Evolutionary conservation across 2,888 invertebrate genomes (phyloP).

Genomic region (Timandra comae): DNA sequence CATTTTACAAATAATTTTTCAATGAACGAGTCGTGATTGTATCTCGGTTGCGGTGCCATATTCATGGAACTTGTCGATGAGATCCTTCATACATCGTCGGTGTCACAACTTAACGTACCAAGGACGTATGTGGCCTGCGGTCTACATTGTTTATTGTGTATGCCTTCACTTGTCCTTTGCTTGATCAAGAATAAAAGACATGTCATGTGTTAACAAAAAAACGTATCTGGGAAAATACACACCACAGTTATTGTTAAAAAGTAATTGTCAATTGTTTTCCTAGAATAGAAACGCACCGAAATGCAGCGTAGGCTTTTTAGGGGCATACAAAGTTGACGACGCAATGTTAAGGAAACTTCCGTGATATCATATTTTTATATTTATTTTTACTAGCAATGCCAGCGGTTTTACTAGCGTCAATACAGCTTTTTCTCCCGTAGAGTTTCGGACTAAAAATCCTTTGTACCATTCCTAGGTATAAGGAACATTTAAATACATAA

Average conservation of each 20-base stretch:
- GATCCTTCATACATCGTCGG: constrained; percentile 19
- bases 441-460: too few relatives aligned
- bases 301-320: constrained; percentile 19
- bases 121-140: constrained; percentile 40
- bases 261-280: constrained; percentile 43
- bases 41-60: constrained; percentile 13
- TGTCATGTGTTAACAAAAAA: constrained; percentile 32
- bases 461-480: too few relatives aligned
- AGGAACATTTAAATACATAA: too few relatives aligned
- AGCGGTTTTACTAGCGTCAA: too few relatives aligned
- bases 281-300: constrained; percentile 14
- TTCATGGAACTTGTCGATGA: constrained; percentile 17
- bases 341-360: too few relatives aligned
- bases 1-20: constrained; percentile 16
- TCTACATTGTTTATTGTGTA: constrained; percentile 57
- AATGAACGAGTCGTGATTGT: constrained; percentile 16
- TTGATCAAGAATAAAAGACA: constrained; percentile 42
- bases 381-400: too few relatives aligned
- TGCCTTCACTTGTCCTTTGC: constrained; percentile 38
- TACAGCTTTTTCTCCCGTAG: too few relatives aligned
- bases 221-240: constrained; percentile 36
- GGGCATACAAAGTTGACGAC: too few relatives aligned
- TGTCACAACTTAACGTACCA: constrained; percentile 31
- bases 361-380: too few relatives aligned
- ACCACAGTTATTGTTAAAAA: constrained; percentile 10